phyloP scores from a whole-genome alignment of 2,888 invertebrate genomes.

The Pristionchus japonicus region DNA sequence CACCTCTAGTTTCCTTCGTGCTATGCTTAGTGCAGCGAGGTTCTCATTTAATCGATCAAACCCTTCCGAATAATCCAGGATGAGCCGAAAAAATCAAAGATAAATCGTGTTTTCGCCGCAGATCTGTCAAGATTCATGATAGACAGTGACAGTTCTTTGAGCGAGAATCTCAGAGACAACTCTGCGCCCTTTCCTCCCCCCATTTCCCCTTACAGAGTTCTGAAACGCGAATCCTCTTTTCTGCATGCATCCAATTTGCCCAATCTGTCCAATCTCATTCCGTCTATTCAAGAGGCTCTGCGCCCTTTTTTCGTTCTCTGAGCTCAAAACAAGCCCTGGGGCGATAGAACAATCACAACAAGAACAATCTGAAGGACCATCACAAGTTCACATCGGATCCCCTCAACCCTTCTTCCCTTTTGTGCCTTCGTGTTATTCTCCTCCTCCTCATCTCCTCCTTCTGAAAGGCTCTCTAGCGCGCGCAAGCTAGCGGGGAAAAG shows the following conservation, averaged over 20 bases:
- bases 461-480: not conserved
- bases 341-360: not conserved
- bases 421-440: not conserved
- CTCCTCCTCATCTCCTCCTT: not conserved
- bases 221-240: not conserved
- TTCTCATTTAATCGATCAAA: too few relatives aligned
- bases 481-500: not conserved
- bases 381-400: not conserved
- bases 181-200: not conserved
- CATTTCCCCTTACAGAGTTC: not conserved
- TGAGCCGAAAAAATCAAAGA: not conserved
- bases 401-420: not conserved
- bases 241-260: not conserved
- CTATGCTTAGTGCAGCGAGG: not conserved
- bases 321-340: not conserved
- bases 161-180: not conserved
- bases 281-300: not conserved
- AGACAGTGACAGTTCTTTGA: not conserved
- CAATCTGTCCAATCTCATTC: not conserved
- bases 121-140: not conserved
- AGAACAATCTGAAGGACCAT: not conserved
- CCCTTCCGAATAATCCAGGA: not conserved
- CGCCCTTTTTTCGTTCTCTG: not conserved
- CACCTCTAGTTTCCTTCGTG: not conserved
- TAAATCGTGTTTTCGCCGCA: not conserved